phyloP scores from a whole-genome alignment of 2,113 vertebrate genomes.

The Shinisaurus crocodilurus region DNA sequence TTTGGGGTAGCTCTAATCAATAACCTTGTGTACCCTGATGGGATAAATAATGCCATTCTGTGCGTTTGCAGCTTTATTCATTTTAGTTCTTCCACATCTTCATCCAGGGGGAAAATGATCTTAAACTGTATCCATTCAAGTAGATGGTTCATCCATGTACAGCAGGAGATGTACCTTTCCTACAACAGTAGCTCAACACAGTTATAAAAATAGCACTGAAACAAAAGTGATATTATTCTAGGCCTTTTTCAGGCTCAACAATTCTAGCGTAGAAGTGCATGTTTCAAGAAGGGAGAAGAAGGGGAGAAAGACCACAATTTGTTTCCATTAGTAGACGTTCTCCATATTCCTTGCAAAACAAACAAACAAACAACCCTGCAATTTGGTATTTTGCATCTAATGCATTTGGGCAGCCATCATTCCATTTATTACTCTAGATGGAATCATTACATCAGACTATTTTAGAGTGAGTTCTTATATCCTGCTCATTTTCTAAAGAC shows the following conservation, averaged over 20 bases:
- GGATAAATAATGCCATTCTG: neutral
- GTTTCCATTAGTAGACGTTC: conserved; percentile 43
- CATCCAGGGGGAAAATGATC: conserved; percentile 41
- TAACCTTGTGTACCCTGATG: neutral
- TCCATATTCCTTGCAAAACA: conserved; percentile 31
- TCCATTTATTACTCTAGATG: neutral
- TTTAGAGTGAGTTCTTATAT: neutral
- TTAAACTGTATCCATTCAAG: conserved; percentile 64
- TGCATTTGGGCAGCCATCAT: neutral
- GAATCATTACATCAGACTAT: neutral
- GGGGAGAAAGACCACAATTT: neutral
- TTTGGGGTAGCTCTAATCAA: neutral
- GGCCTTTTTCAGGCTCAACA: conserved; percentile 62
- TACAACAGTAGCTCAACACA: conserved; percentile 44
- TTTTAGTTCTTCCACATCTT: conserved; percentile 16
- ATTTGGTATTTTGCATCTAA: neutral
- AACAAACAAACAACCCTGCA: neutral
- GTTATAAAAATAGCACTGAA: conserved; percentile 70
- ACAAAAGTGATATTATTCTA: conserved; percentile 71
- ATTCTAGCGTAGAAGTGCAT: conserved; percentile 60
- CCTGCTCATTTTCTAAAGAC: too few species aligned
- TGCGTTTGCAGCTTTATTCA: neutral
- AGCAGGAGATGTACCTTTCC: conserved; percentile 47
- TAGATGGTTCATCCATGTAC: conserved; percentile 69
- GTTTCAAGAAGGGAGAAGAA: conserved; percentile 41